These are phyloP conservation scores for Procambarus clarkii DNA, from an alignment of 1,140 invertebrate genomes.

Conservation along the genomic window DNA sequence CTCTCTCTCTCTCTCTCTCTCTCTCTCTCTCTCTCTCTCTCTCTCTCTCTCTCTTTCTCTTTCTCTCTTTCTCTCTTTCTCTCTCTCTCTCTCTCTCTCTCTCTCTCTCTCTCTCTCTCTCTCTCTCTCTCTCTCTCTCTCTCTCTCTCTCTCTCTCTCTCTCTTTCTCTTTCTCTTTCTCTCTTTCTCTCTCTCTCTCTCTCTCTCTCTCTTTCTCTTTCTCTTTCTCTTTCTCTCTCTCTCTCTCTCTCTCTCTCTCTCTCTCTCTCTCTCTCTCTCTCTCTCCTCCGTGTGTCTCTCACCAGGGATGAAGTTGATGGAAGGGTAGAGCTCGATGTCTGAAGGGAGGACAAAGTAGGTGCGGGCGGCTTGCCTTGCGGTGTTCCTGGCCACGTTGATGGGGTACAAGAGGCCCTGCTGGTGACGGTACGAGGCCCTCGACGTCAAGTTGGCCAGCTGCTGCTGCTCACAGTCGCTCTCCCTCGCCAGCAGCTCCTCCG, in stretches of 20 bases:
- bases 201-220: slow-evolving; percentile 22
- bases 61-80: slow-evolving; percentile 1
- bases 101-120: slow-evolving; percentile 9
- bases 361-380: slow-evolving; percentile 86
- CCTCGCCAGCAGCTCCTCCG: neutral
- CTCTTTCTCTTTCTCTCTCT: slow-evolving; percentile 6
- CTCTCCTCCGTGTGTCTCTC: neutral
- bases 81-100: neutral
- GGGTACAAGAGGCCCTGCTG: slow-evolving; percentile 89
- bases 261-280: slow-evolving; percentile 17
- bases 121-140: slow-evolving; percentile 9
- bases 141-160: slow-evolving; percentile 9
- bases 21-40: slow-evolving; percentile 9
- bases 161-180: neutral
- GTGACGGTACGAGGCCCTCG: slow-evolving; percentile 84
- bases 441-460: neutral
- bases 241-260: slow-evolving; percentile 1
- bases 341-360: slow-evolving; percentile 91
- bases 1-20: neutral
- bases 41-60: slow-evolving; percentile 6
- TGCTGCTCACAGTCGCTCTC: neutral
- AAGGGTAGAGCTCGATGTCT: slow-evolving; percentile 91
- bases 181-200: neutral
- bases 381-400: slow-evolving; percentile 90
- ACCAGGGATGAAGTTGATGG: slow-evolving; percentile 53